Evolutionary conservation across 2,888 invertebrate species (phyloP).

Genomic region (Perizoma flavofasciatum): DNA sequence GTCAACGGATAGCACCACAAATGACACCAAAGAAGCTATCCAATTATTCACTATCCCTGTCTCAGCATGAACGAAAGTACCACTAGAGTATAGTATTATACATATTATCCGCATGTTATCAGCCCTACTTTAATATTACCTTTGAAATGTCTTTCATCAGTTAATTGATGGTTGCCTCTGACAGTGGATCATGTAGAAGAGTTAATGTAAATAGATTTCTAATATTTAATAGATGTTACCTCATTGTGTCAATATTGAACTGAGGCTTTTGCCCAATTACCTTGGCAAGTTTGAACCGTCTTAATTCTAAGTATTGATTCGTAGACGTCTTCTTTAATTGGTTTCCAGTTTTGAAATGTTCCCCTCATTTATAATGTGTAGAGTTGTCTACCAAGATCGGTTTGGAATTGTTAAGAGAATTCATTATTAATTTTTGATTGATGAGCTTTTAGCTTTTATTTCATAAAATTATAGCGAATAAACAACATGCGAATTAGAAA

Average conservation of each 20-base stretch:
- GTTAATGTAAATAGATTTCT: too few species aligned
- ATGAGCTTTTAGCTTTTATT: constrained; percentile 35
- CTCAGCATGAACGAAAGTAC: too few species aligned
- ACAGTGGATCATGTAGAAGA: too few species aligned
- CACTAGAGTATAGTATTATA: too few species aligned
- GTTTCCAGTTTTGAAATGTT: constrained; percentile 69
- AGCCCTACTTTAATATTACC: too few species aligned
- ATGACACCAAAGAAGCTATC: too few species aligned
- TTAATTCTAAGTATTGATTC: constrained; percentile 78
- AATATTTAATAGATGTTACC: constrained; percentile 37
- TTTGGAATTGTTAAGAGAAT: constrained; percentile 34
- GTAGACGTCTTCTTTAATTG: constrained; percentile 71
- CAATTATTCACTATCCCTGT: too few species aligned
- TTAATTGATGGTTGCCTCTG: too few species aligned
- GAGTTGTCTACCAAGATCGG: constrained; percentile 43
- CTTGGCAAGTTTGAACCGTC: constrained; percentile 66
- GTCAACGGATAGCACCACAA: too few species aligned
- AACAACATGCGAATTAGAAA: neutral
- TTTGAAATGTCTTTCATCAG: too few species aligned
- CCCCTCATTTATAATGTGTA: constrained; percentile 71
- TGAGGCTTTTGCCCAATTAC: constrained; percentile 75
- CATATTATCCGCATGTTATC: too few species aligned
- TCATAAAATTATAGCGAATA: constrained; percentile 21
- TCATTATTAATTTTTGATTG: constrained; percentile 41
- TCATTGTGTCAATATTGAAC: constrained; percentile 69